These are phyloP conservation scores for Achatina immaculata DNA, from an alignment of 1,140 invertebrate species.

Conservation along the genomic window DNA sequence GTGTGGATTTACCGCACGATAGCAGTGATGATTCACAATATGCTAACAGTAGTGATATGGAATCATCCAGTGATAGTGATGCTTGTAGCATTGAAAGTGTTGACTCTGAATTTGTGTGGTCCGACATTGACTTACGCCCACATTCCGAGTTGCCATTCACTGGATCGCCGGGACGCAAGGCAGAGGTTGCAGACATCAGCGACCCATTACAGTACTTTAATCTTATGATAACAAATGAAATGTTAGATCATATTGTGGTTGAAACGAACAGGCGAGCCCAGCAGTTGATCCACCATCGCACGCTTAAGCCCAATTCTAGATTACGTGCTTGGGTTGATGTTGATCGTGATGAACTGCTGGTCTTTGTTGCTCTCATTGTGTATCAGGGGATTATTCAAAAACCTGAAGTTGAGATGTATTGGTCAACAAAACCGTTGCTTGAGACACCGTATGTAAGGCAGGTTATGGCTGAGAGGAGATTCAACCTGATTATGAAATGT, in stretches of 20 bases:
- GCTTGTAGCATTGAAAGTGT: neutral
- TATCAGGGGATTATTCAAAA: neutral
- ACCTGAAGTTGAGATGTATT: neutral
- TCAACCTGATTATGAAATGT: neutral
- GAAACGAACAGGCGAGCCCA: neutral
- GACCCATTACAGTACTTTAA: neutral
- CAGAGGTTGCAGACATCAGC: neutral
- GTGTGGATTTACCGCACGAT: too few relatives aligned
- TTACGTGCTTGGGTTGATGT: neutral
- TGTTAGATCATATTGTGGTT: neutral
- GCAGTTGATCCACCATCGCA: neutral
- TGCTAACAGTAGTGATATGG: neutral
- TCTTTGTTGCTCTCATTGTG: neutral
- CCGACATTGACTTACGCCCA: too few relatives aligned
- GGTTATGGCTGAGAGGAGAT: neutral
- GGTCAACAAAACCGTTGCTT: neutral
- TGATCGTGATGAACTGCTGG: neutral
- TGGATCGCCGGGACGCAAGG: neutral
- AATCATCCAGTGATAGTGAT: neutral
- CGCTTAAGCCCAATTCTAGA: neutral
- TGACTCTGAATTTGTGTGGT: too few relatives aligned
- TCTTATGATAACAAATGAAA: neutral
- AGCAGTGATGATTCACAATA: neutral
- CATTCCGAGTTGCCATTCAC: too few relatives aligned
- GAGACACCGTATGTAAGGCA: neutral